Evolutionary conservation across 2,113 vertebrate species (phyloP), one percentile per base, ranked within the genome.

Genomic region (Trematocara marginatum): DNA sequence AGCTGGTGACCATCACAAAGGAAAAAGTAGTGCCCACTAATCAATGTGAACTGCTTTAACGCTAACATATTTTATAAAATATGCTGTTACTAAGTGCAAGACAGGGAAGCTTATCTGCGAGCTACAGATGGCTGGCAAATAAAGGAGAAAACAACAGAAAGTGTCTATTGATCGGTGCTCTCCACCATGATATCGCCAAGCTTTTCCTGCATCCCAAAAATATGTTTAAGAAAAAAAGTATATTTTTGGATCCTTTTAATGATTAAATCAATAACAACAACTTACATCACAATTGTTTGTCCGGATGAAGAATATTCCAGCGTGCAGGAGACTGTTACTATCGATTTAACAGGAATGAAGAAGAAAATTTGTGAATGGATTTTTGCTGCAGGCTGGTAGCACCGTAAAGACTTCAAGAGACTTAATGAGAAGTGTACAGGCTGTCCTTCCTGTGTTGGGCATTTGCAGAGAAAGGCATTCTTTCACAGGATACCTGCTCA

Each of bases 1-100:
- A 79, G 57, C 74, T 86, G 29, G 71, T 90, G 80, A 83, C 16
- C 31, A 45, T 26, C 35, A 76, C 20, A 51, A 54, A 7, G n/a
- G 40, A 78, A 69, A 86, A 42, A 59, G 1, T 2, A 5, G 4
- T 7, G 13, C 20, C 15, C 9, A 2, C 7, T 31, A 18, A 4
- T 49, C 23, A 51, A 47, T 11, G 20, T 10, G 13, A 6, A 71
- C 16, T 47, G 5, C 40, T 45, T 47, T 47, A 47, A 47, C 1
- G 5, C 5, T 10, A 18, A 31, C 40, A 74, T 49, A 18, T 49
- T 74, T 74, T 18, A 74, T 74, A 74, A 74, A 74, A 49, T 47
- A 31, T 74, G 42, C 69, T 49, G 2, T 74, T 74, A 4, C 69
- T 74, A 74, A 74, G 69, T 74, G 23, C 23, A 74, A 49, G 42